These are phyloP conservation scores for Lordiphosa clarofinis DNA, from an alignment of 1,140 invertebrate genomes.

Conservation along the genomic window DNA sequence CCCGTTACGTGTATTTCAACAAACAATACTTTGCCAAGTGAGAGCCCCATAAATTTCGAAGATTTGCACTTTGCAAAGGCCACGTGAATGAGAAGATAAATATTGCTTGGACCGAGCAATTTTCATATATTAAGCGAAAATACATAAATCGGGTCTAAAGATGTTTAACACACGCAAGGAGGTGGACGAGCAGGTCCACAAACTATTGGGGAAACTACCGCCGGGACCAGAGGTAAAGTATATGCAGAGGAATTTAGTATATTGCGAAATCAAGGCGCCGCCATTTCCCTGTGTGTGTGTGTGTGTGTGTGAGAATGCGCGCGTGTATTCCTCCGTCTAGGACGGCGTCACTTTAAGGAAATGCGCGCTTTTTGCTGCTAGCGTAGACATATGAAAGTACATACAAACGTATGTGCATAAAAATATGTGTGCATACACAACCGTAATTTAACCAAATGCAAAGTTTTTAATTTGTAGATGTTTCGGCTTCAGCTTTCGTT, in stretches of 20 bases:
- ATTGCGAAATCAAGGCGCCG: slow-evolving; percentile 63
- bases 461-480: too few species aligned
- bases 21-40: too few species aligned
- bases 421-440: neutral
- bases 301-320: neutral
- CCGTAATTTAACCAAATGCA: neutral
- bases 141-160: too few species aligned
- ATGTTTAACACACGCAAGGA: slow-evolving; percentile 53
- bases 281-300: slow-evolving; percentile 18
- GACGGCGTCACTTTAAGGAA: slow-evolving; percentile 42
- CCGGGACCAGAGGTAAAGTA: slow-evolving; percentile 44
- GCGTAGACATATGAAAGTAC: neutral
- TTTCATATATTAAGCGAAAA: too few species aligned
- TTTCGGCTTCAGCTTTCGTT: too few species aligned
- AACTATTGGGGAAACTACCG: slow-evolving; percentile 38
- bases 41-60: too few species aligned
- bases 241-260: slow-evolving; percentile 31
- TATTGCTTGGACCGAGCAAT: too few species aligned
- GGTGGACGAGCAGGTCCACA: slow-evolving; percentile 58
- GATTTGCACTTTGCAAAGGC: too few species aligned
- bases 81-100: too few species aligned
- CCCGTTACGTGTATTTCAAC: too few species aligned
- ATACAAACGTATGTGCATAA: neutral
- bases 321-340: slow-evolving; percentile 13
- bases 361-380: slow-evolving; percentile 28